A percentile compares a stretch with the other conserved stretches of the same genome.
Evolutionary conservation across 2,888 invertebrate genomes (phyloP).

Genomic region (Reticulitermes lucifugus): DNA sequence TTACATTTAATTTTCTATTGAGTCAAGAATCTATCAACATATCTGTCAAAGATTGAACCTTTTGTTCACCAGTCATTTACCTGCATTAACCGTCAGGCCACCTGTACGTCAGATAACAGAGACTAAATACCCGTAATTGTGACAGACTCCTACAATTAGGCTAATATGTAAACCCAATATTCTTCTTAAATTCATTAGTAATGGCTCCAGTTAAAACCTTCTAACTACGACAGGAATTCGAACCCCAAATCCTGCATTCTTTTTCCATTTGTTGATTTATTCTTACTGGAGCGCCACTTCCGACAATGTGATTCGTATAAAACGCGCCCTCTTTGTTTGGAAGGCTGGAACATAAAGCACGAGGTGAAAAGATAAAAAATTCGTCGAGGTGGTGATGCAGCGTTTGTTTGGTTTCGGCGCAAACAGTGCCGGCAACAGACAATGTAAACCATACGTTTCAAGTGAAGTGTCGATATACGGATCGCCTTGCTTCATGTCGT

Average conservation of each 20-base stretch:
- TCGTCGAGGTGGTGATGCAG: background rate
- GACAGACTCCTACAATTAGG: too few relatives aligned
- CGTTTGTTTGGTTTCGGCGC: background rate
- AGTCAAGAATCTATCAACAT: too few relatives aligned
- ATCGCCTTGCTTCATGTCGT: background rate
- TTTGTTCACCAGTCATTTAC: too few relatives aligned
- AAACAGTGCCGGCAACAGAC: background rate
- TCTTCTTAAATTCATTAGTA: too few relatives aligned
- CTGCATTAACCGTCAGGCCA: too few relatives aligned
- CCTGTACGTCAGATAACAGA: too few relatives aligned
- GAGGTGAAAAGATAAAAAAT: background rate
- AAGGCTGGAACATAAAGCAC: background rate
- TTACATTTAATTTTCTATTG: too few relatives aligned
- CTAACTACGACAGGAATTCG: background rate
- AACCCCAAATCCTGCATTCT: background rate
- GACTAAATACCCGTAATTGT: too few relatives aligned
- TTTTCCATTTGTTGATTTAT: too few relatives aligned
- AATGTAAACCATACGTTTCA: conserved; percentile 17
- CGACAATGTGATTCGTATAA: background rate
- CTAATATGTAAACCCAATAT: too few relatives aligned
- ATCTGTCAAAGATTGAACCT: too few relatives aligned
- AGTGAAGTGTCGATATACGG: conserved; percentile 23
- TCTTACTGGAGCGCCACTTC: background rate
- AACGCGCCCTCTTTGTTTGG: background rate
- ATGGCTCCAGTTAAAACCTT: too few relatives aligned